Conservation (phyloP, 2,113 vertebrate species). For the Stegostoma tigrinum region DNA sequence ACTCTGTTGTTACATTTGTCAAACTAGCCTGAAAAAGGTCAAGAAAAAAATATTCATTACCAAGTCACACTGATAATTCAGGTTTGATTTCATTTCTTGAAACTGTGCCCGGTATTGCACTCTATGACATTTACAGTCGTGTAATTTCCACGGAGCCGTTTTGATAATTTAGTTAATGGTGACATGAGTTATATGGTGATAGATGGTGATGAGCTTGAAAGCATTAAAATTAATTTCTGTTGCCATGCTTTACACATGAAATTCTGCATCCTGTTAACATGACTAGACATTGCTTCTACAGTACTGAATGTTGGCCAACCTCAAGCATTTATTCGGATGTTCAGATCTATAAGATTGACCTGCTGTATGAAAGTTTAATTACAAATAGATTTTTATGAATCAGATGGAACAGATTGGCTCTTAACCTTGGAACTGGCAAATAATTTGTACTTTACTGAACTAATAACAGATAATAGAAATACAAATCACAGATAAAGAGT, state of each 20-base stretch:
- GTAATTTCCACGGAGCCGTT: neutral
- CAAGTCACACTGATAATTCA: constrained; percentile 12
- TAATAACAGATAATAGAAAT: neutral
- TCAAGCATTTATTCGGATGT: neutral
- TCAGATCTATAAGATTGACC: neutral
- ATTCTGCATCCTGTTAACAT: neutral
- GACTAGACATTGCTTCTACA: neutral
- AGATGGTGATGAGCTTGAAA: neutral
- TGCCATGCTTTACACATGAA: neutral
- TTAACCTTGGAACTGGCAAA: neutral
- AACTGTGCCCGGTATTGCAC: neutral
- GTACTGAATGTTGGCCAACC: neutral
- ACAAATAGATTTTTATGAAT: neutral
- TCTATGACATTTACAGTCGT: neutral
- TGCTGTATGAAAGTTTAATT: neutral
- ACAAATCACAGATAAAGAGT: neutral
- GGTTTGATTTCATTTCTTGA: constrained; percentile 6
- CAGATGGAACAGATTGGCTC: neutral
- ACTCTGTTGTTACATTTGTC: neutral
- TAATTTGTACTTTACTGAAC: neutral
- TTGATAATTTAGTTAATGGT: constrained; percentile 2
- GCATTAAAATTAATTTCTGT: constrained; percentile 7
- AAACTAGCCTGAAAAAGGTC: neutral
- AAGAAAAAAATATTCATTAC: neutral
- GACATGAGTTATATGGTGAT: constrained; percentile 19